Base-by-base conservation (phyloP, 2,797 vertebrate genomes). In the Tachyglossus aculeatus region DNA sequence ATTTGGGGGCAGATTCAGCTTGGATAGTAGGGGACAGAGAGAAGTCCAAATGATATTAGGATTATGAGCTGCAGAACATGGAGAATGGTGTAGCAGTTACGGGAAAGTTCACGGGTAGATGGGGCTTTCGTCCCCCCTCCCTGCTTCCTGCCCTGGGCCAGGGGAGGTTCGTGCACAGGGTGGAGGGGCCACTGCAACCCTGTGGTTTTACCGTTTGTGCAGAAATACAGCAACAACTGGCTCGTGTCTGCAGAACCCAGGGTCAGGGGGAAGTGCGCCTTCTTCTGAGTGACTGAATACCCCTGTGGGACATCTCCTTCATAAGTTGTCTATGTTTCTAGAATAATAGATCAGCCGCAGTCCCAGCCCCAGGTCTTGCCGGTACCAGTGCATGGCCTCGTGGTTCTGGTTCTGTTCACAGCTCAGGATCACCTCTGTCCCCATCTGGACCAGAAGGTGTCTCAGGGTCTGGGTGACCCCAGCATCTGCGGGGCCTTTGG, bases 171-270 rank as follows among this genome's bases (percentile, higher is more conserved):
- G 36, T 72, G 74, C 47, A 22, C 19, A 37, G 41, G 36, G 38
- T 62, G 52, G 51, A 47, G 43, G 44, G 47, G 60, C 50, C 19
- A 3, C 1, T 32, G 37, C n/a, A 6, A 2, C 0, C 2, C 71
- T 70, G 78, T 72, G 69, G 3, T 22, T 29, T 5, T 1, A 19
- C 55, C 68, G 43, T 75, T 77, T 51, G 60, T 16, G 0, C 78
- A 71, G 53, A 71, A 9, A 40, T 79, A 63, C 67, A 69, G 5
- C 22, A 80, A 36, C 0, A 67, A 69, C 51, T 82, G 66, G 12
- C 10, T 59, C 47, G 9, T 33, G 29, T 37, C 38, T 18, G 74
- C n/a, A 1, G 53, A 44, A 1, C 13, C 33, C 60, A 83, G 31
- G 9, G n/a, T 63, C 60, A 78, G 36, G 32, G 4, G 14, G 43